A percentile compares a stretch with the other conserved stretches of the same genome.
phyloP scores from a whole-genome alignment of 2,113 vertebrate genomes.

The Talpa occidentalis region DNA sequence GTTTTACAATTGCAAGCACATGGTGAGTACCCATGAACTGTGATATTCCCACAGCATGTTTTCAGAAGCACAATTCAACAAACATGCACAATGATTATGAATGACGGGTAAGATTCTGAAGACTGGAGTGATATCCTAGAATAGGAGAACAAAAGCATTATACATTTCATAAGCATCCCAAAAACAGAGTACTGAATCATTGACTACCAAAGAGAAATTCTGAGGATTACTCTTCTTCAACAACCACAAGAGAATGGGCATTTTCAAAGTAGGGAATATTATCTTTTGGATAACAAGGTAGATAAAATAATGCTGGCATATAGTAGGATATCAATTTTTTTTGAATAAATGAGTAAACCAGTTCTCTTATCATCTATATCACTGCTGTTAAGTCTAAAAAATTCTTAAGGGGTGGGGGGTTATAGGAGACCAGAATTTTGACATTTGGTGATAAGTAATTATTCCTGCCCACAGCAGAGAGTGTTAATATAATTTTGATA shows the following conservation, averaged over 20 bases:
- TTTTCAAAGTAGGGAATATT: slow-evolving; percentile 35
- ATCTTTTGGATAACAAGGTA: slow-evolving; percentile 12
- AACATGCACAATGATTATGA: background rate
- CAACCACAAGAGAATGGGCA: background rate
- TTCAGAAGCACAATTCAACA: background rate
- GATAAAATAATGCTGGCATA: background rate
- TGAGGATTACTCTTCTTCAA: slow-evolving; percentile 7
- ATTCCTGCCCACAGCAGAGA: background rate
- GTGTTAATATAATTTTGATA: slow-evolving; percentile 49
- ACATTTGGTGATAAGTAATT: slow-evolving; percentile 27
- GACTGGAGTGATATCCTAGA: background rate
- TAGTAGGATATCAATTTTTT: background rate
- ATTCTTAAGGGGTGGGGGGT: background rate
- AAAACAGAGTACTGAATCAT: background rate
- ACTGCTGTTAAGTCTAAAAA: slow-evolving; percentile 15
- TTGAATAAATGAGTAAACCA: background rate
- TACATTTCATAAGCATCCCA: background rate
- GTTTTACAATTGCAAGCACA: too few relatives aligned
- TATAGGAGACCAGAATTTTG: background rate
- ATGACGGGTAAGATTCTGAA: background rate
- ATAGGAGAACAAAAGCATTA: background rate
- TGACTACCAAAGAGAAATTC: background rate
- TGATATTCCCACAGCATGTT: too few relatives aligned
- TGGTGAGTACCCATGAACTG: too few relatives aligned
- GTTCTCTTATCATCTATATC: background rate